Conservation (phyloP, 2,797 vertebrate genomes). For the Muscicapa comitata region DNA sequence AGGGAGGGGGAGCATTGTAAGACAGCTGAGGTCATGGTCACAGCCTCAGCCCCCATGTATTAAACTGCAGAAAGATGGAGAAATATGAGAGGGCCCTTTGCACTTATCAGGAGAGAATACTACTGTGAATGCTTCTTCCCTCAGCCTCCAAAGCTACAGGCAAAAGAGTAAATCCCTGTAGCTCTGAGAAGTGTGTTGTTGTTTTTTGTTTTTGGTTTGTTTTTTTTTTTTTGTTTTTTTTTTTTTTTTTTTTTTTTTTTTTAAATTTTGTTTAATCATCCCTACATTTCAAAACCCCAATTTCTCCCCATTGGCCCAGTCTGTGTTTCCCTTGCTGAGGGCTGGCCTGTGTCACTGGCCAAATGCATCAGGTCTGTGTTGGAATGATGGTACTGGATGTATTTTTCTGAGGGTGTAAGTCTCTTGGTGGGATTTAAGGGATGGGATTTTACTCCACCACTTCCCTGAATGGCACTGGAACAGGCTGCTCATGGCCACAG, state of each 20-base stretch:
- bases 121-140: conserved; percentile 22
- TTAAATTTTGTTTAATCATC: not conserved
- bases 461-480: not conserved
- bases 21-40: conserved; percentile 60
- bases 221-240: not conserved
- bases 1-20: not conserved
- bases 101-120: conserved; percentile 18
- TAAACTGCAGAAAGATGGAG: conserved; percentile 22
- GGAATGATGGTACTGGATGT: not conserved
- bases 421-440: not conserved
- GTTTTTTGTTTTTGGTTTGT: no score
- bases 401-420: not conserved
- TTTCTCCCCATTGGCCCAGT: not conserved
- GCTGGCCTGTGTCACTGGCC: not conserved
- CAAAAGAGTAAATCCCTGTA: not conserved
- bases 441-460: not conserved
- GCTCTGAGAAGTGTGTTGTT: not conserved
- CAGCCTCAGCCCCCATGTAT: conserved; percentile 22
- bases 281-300: not conserved
- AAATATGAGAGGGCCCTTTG: conserved; percentile 43
- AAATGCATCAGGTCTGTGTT: not conserved
- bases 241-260: not conserved
- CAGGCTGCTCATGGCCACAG: not conserved
- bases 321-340: not conserved
- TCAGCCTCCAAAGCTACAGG: not conserved